Evolutionary conservation across 2,888 invertebrate species (phyloP), one percentile per base, ranked within the genome.

Genomic region (Omphaloscelis lunosa): DNA sequence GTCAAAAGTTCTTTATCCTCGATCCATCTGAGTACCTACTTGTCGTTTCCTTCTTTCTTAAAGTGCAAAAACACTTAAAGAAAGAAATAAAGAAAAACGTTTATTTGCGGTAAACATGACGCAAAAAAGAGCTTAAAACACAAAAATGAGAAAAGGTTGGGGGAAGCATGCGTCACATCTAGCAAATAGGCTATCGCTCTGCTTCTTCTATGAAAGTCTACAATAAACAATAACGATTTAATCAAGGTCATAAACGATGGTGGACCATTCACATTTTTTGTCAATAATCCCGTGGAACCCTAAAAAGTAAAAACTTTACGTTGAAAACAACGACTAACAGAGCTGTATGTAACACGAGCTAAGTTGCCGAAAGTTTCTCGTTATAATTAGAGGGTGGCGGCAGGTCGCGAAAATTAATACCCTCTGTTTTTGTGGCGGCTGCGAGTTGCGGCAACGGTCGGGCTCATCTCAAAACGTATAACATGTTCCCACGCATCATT

Each of bases 371-470:
- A 95, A 95, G 93, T 94, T 95, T 91, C 91, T 92, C 90, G 89
- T 93, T 92, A 93, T 94, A 95, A 95, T 95, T 95, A 94, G 91
- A 93, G 91, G 92, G 61, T 20, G 59, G 89, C 86, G 88, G 91
- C 86, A 89, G 89, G 91, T 91, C 87, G 90, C 87, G 93, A 92
- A 93, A 95, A 95, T 95, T 94, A 95, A 95, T 95, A 94, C 93
- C 91, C 88, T 80, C 86, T 93, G 93, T 94, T 91, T 92, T 92
- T 85, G 90, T 88, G 83, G 83, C 86, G 80, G 86, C 82, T 79
- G 80, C 66, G 78, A 82, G 83, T 71, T 86, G 83, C 80, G 84
- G 83, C 34, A 58, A 34, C 34, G 29, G 29, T 11, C 75, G 71
- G 34, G 74, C 34, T 68, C 48, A 70, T 73, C 86, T 75, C 79